Evolutionary conservation across 2,888 invertebrate genomes (phyloP), one percentile per base, ranked within the genome.

Genomic region (Seladonia tumulorum): DNA sequence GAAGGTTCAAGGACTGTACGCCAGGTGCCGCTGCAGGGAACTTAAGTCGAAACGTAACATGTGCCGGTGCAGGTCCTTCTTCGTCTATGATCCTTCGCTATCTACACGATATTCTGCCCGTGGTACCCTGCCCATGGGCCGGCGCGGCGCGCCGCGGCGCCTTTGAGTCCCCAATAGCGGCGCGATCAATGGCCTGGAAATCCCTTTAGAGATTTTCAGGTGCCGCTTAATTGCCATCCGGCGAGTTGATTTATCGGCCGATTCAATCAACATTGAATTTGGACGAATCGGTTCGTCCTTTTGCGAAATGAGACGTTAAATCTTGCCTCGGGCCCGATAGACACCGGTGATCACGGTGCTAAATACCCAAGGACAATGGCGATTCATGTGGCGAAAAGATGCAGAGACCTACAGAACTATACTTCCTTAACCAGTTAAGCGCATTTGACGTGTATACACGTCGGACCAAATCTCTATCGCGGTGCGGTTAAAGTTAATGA

Each of bases 11-110:
- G 93, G 92, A 91, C 93, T 93, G 82, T 86, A 92, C 94, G 93
- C 93, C 93, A 94, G 94, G 94, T 94, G 94, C 93, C 94, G 94
- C 94, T 91, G 87, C 83, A 88, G 89, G 92, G 91, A 91, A 92
- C 90, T 93, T 87, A 90, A 92, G 88, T 89, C 63, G 63, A 63
- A 63, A 63, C 91, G 87, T 92, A 93, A 92, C 93, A 91, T 89
- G 91, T 91, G 90, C 89, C 4, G 85, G 82, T 90, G 90, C 93
- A 91, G 93, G 92, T 92, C 91, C 91, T 89, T 68, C 85, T 47
- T 47, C 70, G 66, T 57, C 75, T 45, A 73, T 72, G 81, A 87
- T 86, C 85, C 80, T 78, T 66, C 22, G 45, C 81, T 47, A 73
- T 81, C 78, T 71, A 22, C 25, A 79, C 79, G 83, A 81, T 89